A percentile compares a stretch with the other conserved stretches of the same genome.
These are phyloP conservation scores for Pyrrhosoma nymphula DNA, from an alignment of 2,888 invertebrate species.

Conservation along the genomic window DNA sequence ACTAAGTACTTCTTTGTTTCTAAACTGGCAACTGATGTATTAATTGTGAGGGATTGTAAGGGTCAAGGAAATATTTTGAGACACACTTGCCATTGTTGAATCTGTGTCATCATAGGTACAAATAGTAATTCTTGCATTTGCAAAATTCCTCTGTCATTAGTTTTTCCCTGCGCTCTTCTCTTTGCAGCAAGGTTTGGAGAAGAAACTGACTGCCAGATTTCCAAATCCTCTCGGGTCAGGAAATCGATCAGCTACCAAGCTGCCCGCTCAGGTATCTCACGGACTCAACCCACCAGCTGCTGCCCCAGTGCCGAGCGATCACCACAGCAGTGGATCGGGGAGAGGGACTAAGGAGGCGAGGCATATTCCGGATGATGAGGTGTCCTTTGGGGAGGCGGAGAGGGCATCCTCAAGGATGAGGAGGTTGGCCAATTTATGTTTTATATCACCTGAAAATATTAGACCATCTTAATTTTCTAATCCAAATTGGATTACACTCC, in stretches of 20 bases:
- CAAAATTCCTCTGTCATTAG: not conserved
- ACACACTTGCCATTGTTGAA: no score
- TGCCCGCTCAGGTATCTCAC: slow-evolving; percentile 73
- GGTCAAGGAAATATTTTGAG: no score
- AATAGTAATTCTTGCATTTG: no score
- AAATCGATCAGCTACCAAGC: slow-evolving; percentile 73
- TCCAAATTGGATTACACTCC: slow-evolving; percentile 76
- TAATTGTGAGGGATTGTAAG: no score
- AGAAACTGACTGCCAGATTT: slow-evolving; percentile 83
- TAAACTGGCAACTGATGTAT: no score
- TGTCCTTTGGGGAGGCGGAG: slow-evolving; percentile 78
- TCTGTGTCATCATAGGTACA: no score
- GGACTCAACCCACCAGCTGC: slow-evolving; percentile 70
- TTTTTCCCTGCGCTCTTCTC: slow-evolving; percentile 10
- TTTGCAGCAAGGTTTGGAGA: slow-evolving; percentile 91
- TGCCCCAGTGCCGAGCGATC: slow-evolving; percentile 68
- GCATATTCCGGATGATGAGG: slow-evolving; percentile 77
- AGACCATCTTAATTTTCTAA: not conserved
- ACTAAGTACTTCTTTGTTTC: no score
- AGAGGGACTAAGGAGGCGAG: slow-evolving; percentile 71
- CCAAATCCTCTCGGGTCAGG: slow-evolving; percentile 78
- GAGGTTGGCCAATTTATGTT: slow-evolving; percentile 54
- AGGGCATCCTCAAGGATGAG: slow-evolving; percentile 72
- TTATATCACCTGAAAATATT: not conserved
- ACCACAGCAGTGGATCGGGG: slow-evolving; percentile 68